Evolutionary conservation across 2,888 invertebrate genomes (phyloP), one percentile per base, ranked within the genome.

Genomic region (Pseudococcus viburni): DNA sequence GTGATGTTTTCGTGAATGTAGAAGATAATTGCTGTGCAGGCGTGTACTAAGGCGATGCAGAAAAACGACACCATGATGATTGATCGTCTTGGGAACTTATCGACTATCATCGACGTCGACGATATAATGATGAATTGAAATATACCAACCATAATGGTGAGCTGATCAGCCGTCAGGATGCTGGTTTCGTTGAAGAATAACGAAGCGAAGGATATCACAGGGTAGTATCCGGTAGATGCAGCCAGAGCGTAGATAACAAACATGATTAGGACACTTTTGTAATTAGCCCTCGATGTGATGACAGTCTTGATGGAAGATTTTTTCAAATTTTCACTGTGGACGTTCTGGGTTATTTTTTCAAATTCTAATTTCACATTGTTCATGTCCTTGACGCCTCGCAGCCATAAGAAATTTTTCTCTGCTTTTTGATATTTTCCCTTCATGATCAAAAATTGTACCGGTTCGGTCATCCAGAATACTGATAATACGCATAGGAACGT

Each of bases 11-110:
- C 68, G 33, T 64, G 64, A 19, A 42, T 42, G 33, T 64, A 86
- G 17, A 68, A 86, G 0, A 64, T 39, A 1, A 64, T 0, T 7
- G 33, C 39, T 22, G 51, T 51, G 33, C 42, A 0, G n/a, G 64
- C 59, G 42, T 64, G 42, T 17, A 55, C 19, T 1, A 55, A 68
- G n/a, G 64, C 39, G 19, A 64, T 59, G 9, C n/a, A 17, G 8
- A 19, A n/a, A 17, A 85, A 55, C 11, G 85, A 85, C 5, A 8
- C 55, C 19, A 90, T 88, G 55, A 90, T 89, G 42, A 86, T 33
- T 7, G 86, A 15, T n/a, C 86, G 39, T 59, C 86, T 26, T 6
- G 48, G 26, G 19, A 86, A 42, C 5, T 42, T 15, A 15, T 86
- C 68, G 11, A 86, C 19, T 3, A 86, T 22, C 9, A 86, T 8